Evolutionary conservation across 2,888 invertebrate genomes (phyloP).

Genomic region (Altica lythri): DNA sequence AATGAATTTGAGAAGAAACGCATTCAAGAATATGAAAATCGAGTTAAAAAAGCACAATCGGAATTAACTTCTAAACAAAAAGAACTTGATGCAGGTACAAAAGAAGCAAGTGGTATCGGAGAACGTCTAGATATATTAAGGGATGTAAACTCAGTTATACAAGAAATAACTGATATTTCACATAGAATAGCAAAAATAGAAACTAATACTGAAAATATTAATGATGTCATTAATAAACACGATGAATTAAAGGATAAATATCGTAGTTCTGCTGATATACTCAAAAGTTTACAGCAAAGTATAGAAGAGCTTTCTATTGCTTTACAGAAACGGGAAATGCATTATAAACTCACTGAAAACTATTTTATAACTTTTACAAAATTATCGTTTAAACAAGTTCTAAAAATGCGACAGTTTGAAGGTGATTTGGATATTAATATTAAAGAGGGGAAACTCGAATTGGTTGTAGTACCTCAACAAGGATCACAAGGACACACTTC

Average conservation of each 20-base stretch:
- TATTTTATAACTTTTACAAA: slow-evolving; percentile 55
- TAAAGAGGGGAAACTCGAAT: slow-evolving; percentile 56
- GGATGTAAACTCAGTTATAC: slow-evolving; percentile 46
- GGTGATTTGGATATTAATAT: slow-evolving; percentile 64
- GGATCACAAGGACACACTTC: slow-evolving; percentile 59
- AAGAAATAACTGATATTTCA: slow-evolving; percentile 58
- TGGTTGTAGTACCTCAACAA: slow-evolving; percentile 63
- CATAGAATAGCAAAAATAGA: slow-evolving; percentile 56
- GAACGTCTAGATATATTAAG: slow-evolving; percentile 59
- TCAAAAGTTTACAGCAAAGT: slow-evolving; percentile 43
- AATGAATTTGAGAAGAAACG: slow-evolving; percentile 46
- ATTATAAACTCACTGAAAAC: slow-evolving; percentile 54
- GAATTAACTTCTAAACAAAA: slow-evolving; percentile 57
- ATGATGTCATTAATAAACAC: slow-evolving; percentile 47
- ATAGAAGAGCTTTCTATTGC: slow-evolving; percentile 45
- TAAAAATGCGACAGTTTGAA: slow-evolving; percentile 64
- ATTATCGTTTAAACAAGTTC: slow-evolving; percentile 61
- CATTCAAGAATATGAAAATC: slow-evolving; percentile 41
- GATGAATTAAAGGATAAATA: slow-evolving; percentile 50
- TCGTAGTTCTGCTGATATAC: slow-evolving; percentile 45
- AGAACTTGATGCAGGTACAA: slow-evolving; percentile 55
- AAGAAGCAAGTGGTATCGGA: slow-evolving; percentile 59
- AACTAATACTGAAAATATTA: slow-evolving; percentile 48
- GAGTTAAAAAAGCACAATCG: slow-evolving; percentile 45
- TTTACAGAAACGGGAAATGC: slow-evolving; percentile 48